phyloP scores from a whole-genome alignment of 1,140 invertebrate species.

The Pseudobourletiella spinata region DNA sequence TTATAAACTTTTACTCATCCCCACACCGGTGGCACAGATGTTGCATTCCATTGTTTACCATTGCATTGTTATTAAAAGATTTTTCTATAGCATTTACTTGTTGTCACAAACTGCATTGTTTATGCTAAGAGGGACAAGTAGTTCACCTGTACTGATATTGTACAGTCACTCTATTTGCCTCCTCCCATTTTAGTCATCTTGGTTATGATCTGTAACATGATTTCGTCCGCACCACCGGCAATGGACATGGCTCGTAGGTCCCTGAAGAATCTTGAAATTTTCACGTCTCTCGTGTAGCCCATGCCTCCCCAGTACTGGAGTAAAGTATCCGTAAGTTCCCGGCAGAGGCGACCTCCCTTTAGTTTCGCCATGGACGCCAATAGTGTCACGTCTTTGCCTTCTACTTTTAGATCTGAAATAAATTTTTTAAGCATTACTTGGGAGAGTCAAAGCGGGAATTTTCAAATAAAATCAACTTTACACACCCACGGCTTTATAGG shows the following conservation, averaged over 20 bases:
- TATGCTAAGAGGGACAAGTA: no score
- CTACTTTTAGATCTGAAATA: conserved; percentile 41
- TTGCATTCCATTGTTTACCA: no score
- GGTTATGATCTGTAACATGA: no score
- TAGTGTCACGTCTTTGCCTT: conserved; percentile 49
- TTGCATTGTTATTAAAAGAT: no score
- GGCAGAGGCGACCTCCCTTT: background rate
- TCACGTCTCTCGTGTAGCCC: background rate
- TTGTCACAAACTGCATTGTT: no score
- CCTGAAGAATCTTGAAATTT: background rate
- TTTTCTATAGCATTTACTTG: no score
- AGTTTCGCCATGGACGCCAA: conserved; percentile 39
- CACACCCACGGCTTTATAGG: conserved; percentile 43
- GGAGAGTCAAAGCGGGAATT: background rate
- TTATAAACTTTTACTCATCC: no score
- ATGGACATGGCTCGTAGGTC: background rate
- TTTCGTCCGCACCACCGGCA: background rate
- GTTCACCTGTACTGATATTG: no score
- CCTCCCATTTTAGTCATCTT: no score
- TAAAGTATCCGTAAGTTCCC: background rate
- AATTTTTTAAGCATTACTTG: background rate
- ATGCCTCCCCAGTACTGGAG: background rate
- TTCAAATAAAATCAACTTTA: background rate
- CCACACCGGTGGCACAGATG: no score
- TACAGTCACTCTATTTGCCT: no score